Evolutionary conservation across 2,888 invertebrate genomes (phyloP), one percentile per base, ranked within the genome.

Genomic region (Dicranocentrus wangi): DNA sequence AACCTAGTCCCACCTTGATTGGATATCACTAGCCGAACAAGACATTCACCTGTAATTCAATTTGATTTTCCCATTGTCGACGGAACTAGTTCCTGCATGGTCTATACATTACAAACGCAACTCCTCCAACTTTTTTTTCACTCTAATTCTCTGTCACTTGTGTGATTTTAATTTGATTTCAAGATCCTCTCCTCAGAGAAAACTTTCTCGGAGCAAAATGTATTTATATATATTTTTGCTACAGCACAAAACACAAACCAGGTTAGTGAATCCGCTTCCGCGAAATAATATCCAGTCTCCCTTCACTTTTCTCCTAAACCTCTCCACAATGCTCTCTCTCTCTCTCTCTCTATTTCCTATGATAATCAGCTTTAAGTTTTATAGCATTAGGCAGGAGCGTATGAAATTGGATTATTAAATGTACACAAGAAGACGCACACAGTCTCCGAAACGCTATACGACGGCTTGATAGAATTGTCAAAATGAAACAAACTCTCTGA

Each of bases 401-500:
- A 72, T 39, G 71, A 72, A 72, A 72, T 72, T 72, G 71, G 71
- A 72, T 72, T 72, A 72, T 61, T 72, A 71, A 51, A 17, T 51
- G 51, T 51, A 51, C 39, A 39, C 51, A 51, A 51, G 8, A 39
- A 39, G 13, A 39, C 39, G 7, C 39, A 8, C 39, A 39, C 39
- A 39, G 7, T 39, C 7, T 39, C 39, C 39, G 39, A 39, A 39
- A 39, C 5, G 39, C 39, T 39, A 13, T 39, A n/a, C 39, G 13
- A 39, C 39, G 13, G 13, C 5, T 39, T 39, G 39, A 39, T 13
- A 39, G 7, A 8, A 8, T 39, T 39, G 7, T 39, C 19, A 7
- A 51, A 51, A 51, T 10, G 63, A 65, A 13, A 43, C 42, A 25
- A 23, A 42, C 19, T 23, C 43, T 65, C 43, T 43, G 8, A 32